Evolutionary conservation across 2,113 vertebrate species (phyloP), one percentile per base, ranked within the genome.

Genomic region (Carassius auratus): DNA sequence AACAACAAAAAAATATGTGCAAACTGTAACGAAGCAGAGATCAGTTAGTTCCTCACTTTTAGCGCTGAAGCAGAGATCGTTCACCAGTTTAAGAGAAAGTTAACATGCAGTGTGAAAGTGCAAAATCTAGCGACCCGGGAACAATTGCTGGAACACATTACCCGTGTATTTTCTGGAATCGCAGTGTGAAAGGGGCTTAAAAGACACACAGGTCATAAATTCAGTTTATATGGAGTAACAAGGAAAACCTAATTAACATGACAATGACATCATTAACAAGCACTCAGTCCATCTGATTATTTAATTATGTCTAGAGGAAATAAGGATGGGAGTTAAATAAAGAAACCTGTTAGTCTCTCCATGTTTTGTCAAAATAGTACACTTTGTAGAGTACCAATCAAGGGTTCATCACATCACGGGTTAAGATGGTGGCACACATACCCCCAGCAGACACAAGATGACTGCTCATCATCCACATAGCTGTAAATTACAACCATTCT

Each of bases 231-330:
- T 84, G 80, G 86, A 84, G 85, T 84, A 90, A 85, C 83, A 77
- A 26, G 93, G 92, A 93, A 88, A 90, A 81, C 88, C 90, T 45
- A 94, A 95, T 96, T 96, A 96, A 94, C 92, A 94, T 95, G 93
- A 97, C 95, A 97, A 96, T 96, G 90, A 92, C 94, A 95, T 97
- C 94, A 95, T 97, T 96, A 96, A 92, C 93, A 90, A 91, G 94
- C 93, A 93, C 94, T 94, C 93, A 94, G 88, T 96, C 95, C 93
- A 92, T 90, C 87, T 97, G 96, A 97, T 97, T 97, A 95, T 96
- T 97, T 96, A 95, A 98, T 97, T 97, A 95, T 96, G 88, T 71
- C 69, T 81, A 90, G 91, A 91, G 93, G 91, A 94, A 92, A 91
- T 91, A 91, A 95, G 91, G 95, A 94, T 95, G 94, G 95, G 93